Conservation (phyloP, 30 jellyfish, hydroid and myxozoan species). For the Catostylus mosaicus region DNA sequence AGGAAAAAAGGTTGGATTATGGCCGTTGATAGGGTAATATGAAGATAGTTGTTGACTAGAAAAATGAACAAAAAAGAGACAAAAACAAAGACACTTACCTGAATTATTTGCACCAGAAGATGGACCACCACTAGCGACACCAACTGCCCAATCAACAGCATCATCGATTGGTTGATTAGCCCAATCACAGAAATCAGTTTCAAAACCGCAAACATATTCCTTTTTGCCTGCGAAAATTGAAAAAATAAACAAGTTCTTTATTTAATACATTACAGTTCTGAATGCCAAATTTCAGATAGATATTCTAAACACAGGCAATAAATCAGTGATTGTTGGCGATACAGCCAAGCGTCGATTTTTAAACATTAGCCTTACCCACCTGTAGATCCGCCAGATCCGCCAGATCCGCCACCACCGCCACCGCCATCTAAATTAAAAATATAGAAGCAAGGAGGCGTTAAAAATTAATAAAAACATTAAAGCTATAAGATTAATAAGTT, state of each 20-base stretch:
- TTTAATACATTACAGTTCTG: too few species aligned
- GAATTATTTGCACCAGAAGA: conserved; percentile 68
- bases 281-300: too few species aligned
- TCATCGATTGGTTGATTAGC: conserved; percentile 77
- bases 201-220: conserved; percentile 74
- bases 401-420: conserved; percentile 48
- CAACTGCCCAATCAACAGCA: conserved; percentile 88
- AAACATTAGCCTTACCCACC: conserved; percentile 17
- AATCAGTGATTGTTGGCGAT: too few species aligned
- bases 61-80: background rate
- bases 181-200: conserved; percentile 77
- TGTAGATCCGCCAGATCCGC: conserved; percentile 51
- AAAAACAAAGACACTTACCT: conserved; percentile 20
- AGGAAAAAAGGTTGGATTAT: too few species aligned
- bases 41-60: too few species aligned
- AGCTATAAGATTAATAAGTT: too few species aligned
- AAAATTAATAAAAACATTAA: too few species aligned
- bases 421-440: background rate
- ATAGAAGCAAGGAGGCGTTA: background rate
- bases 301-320: too few species aligned
- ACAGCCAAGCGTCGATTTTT: too few species aligned
- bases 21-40: too few species aligned
- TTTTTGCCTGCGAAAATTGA: conserved; percentile 28
- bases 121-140: conserved; percentile 75
- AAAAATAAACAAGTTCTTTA: background rate